Conservation (phyloP, 2,113 vertebrate species). For the Periophthalmodon schlosseri region DNA sequence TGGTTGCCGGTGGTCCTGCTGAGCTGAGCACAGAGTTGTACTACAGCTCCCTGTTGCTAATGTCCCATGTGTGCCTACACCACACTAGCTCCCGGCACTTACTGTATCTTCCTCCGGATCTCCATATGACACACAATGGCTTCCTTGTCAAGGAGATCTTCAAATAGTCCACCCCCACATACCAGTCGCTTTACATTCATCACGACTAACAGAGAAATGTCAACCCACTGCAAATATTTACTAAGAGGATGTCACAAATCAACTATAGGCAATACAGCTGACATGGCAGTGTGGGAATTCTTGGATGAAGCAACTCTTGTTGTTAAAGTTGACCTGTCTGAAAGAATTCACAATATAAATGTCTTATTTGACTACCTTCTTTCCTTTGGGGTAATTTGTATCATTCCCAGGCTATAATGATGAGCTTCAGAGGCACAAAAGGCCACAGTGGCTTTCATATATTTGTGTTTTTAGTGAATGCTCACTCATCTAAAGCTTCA, state of each 20-base stretch:
- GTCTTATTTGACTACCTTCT: background rate
- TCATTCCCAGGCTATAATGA: background rate
- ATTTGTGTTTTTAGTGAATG: background rate
- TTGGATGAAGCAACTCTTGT: slow-evolving; percentile 4
- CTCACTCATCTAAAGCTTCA: background rate
- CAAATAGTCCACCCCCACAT: slow-evolving; percentile 23
- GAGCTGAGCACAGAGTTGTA: slow-evolving; percentile 31
- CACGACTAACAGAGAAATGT: slow-evolving; percentile 20
- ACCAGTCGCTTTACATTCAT: slow-evolving; percentile 26
- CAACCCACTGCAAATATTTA: slow-evolving; percentile 26
- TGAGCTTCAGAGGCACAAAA: background rate
- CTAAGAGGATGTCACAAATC: slow-evolving; percentile 28
- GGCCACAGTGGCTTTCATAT: background rate
- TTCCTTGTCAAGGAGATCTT: slow-evolving; percentile 25
- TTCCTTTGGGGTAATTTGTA: background rate
- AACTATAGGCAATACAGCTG: slow-evolving; percentile 20
- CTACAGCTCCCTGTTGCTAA: slow-evolving; percentile 26
- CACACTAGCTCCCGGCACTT: slow-evolving; percentile 29
- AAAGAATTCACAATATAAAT: background rate
- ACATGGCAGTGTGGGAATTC: slow-evolving; percentile 5
- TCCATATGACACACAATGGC: slow-evolving; percentile 27
- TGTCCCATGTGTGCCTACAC: slow-evolving; percentile 29
- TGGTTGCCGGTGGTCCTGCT: slow-evolving; percentile 40
- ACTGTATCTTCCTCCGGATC: slow-evolving; percentile 23
- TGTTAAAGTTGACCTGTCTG: background rate